Evolutionary conservation across 2,888 invertebrate genomes (phyloP), one percentile per base, ranked within the genome.

Genomic region (Tetanocera ferruginea): DNA sequence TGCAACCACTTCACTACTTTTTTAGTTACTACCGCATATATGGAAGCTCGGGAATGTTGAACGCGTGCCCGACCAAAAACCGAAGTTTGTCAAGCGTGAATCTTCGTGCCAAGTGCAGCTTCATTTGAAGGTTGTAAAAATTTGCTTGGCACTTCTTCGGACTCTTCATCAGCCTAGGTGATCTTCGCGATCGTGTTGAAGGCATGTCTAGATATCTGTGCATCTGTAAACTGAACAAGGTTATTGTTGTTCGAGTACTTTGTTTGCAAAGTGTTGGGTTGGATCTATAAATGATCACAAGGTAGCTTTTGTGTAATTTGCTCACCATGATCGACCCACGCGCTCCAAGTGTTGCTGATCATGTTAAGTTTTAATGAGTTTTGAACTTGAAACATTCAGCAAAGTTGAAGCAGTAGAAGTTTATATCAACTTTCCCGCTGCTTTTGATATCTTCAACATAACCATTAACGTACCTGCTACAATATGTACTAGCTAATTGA

Each of bases 401-500:
- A 43, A 43, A 43, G 14, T 8, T 37, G 8, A 37, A 37, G 5
- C 5, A 37, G 1, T 37, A 37, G 1, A 8, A 37, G 11, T 43
- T 43, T 43, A 11, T 43, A 43, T 43, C 14, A 3, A 43, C 11
- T 11, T 43, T 43, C 2, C 43, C 43, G 43, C 11, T 14, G 6
- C 43, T 43, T 43, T 3, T 43, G 43, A 4, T 6, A 11, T 14
- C 43, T 11, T 14, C 1, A 11, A 17, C 9, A 60, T 14, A 5
- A 28, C 14, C 25, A 60, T 19, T 28, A 23, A 4, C 14, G 28
- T 28, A 60, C 28, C 43, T 43, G 11, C 31, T 49, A 64, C 67
- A 76, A 78, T 11, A 78, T 78, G 76, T 71, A 76, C 76, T 72
- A 66, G 76, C 76, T 78, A 76, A 78, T 78, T 78, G 78, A 64